Conservation (phyloP, 2,113 vertebrate genomes). For the Pedionomus torquatus region DNA sequence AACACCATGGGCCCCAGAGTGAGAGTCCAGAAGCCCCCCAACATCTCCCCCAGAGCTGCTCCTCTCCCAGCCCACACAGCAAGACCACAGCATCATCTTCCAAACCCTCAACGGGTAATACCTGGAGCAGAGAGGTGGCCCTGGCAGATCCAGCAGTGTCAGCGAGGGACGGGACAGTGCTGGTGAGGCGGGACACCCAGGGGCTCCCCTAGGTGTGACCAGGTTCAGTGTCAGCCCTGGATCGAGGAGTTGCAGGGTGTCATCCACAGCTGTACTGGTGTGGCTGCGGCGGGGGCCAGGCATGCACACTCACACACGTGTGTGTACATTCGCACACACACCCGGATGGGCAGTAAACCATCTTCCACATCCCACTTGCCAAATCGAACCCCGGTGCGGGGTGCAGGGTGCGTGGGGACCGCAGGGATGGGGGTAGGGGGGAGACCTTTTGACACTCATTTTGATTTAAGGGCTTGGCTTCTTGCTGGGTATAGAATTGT, state of each 20-base stretch:
- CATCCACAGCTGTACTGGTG: not conserved
- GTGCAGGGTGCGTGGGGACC: not conserved
- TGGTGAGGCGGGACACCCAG: not conserved
- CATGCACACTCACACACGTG: not conserved
- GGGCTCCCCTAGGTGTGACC: rapidly evolving
- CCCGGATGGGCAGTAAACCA: not conserved
- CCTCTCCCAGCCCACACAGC: not conserved
- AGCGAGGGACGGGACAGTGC: not conserved
- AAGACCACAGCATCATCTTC: not conserved
- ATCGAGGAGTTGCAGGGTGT: not conserved
- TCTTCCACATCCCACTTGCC: not conserved
- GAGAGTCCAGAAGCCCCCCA: not conserved
- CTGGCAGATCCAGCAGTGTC: not conserved
- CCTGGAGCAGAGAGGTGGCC: not conserved
- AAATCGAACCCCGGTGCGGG: not conserved
- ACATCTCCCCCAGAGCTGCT: rapidly evolving
- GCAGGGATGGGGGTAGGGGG: not conserved
- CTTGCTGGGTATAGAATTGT: constrained; percentile 71
- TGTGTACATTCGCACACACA: not conserved
- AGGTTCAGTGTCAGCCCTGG: too few species aligned
- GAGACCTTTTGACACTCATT: not conserved
- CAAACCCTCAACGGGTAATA: rapidly evolving
- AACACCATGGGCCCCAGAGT: rapidly evolving
- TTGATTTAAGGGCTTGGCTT: constrained; percentile 81
- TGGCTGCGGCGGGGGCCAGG: not conserved